Percentiles rank a stretch among this genome's conserved stretches.
These are phyloP conservation scores for Podotricha telesiphe DNA, from an alignment of 2,888 invertebrate species.

Conservation along the genomic window DNA sequence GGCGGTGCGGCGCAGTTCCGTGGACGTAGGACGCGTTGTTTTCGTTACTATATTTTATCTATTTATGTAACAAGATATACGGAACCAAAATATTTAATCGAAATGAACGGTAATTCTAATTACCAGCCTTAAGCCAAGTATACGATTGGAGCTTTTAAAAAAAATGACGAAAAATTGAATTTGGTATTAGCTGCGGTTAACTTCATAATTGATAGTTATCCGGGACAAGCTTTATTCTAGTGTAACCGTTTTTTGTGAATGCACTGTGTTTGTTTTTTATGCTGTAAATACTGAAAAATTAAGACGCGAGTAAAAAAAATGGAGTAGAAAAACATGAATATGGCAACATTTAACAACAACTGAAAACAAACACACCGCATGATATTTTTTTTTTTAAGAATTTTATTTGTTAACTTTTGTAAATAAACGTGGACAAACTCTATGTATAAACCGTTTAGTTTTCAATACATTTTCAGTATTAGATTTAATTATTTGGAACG, in stretches of 20 bases:
- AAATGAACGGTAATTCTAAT: slow-evolving; percentile 75
- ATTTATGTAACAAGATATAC: slow-evolving; percentile 48
- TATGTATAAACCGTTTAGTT: slow-evolving; percentile 67
- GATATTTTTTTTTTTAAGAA: slow-evolving; percentile 52
- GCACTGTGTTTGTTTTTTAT: slow-evolving; percentile 52
- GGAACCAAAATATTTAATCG: slow-evolving; percentile 51
- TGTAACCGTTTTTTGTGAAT: slow-evolving; percentile 63
- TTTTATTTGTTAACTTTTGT: slow-evolving; percentile 71
- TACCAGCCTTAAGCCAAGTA: slow-evolving; percentile 88
- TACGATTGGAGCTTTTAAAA: slow-evolving; percentile 82
- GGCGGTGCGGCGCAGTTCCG: slow-evolving; percentile 39
- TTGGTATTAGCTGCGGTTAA: slow-evolving; percentile 69
- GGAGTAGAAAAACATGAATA: neutral
- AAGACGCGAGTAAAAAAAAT: neutral
- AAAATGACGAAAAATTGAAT: slow-evolving; percentile 57
- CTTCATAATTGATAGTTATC: slow-evolving; percentile 67
- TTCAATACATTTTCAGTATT: slow-evolving; percentile 73
- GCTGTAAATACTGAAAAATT: slow-evolving; percentile 15
- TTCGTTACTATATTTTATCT: slow-evolving; percentile 44
- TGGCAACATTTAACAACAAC: slow-evolving; percentile 18
- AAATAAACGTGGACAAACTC: slow-evolving; percentile 68
- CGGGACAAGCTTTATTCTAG: slow-evolving; percentile 79
- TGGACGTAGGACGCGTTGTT: slow-evolving; percentile 39
- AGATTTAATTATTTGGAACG: slow-evolving; percentile 56
- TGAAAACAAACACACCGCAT: slow-evolving; percentile 56